A percentile compares a stretch with the other conserved stretches of the same genome.
Conservation (phyloP, 2,888 invertebrate genomes). For the Erebia palarica region DNA sequence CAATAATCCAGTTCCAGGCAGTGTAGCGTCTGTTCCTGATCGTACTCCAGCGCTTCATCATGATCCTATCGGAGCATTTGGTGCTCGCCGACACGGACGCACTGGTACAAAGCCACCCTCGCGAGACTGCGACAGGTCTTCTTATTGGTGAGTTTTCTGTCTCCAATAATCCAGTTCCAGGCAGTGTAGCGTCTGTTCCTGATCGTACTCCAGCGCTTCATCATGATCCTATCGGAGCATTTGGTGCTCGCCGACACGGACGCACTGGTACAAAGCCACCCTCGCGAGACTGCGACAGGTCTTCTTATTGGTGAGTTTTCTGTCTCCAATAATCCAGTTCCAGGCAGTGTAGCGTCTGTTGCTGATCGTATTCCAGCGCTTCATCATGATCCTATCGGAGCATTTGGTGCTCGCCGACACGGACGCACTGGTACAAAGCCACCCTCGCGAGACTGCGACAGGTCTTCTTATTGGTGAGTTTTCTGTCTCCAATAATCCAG, state of each 20-base stretch:
- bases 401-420: no score
- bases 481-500: no score
- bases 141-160: slow-evolving; percentile 86
- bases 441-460: no score
- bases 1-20: no score
- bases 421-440: no score
- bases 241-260: slow-evolving; percentile 96
- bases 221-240: slow-evolving; percentile 98
- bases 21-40: slow-evolving; percentile 95
- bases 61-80: slow-evolving; percentile 98
- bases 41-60: slow-evolving; percentile 98
- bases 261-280: slow-evolving; percentile 98
- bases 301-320: slow-evolving; percentile 90
- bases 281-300: slow-evolving; percentile 97
- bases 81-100: slow-evolving; percentile 96
- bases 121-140: slow-evolving; percentile 97
- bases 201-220: slow-evolving; percentile 98
- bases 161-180: no score
- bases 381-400: no score
- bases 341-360: no score
- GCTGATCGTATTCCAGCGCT: no score
- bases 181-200: slow-evolving; percentile 91
- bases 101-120: slow-evolving; percentile 98
- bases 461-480: no score
- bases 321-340: background rate